phyloP scores from a whole-genome alignment of 1,140 invertebrate species.

The Hypothenemus hampei region DNA sequence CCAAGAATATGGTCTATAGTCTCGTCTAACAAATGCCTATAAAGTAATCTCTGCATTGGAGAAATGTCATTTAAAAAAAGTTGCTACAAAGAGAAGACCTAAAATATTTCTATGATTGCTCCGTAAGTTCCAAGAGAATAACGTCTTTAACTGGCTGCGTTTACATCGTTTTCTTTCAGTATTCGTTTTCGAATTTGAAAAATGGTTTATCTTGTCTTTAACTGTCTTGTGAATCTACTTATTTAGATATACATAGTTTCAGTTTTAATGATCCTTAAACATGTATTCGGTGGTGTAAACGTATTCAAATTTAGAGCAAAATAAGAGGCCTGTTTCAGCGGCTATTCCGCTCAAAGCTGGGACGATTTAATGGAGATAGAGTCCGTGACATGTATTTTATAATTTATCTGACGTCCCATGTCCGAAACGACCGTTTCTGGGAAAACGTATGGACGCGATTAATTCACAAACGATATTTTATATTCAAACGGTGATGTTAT shows the following conservation, averaged over 20 bases:
- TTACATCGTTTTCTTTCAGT: too few species aligned
- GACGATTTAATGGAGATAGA: constrained; percentile 31
- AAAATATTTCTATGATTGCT: constrained; percentile 12
- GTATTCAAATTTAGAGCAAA: too few species aligned
- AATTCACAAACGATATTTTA: constrained; percentile 13
- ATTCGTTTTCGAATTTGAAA: too few species aligned
- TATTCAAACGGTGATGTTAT: constrained; percentile 14
- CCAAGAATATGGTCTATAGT: constrained; percentile 10
- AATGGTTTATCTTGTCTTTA: too few species aligned
- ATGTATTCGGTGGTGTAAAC: too few species aligned
- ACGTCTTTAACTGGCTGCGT: neutral
- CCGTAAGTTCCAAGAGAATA: too few species aligned
- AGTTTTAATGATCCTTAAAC: too few species aligned
- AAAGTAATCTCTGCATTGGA: constrained; percentile 16
- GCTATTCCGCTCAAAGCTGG: neutral
- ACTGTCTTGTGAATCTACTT: too few species aligned
- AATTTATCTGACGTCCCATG: constrained; percentile 29
- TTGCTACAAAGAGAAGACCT: constrained; percentile 13
- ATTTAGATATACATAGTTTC: too few species aligned
- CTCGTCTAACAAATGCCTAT: constrained; percentile 18
- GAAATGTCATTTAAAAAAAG: constrained; percentile 17
- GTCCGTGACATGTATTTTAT: constrained; percentile 30
- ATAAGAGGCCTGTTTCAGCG: too few species aligned
- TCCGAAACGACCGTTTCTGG: constrained; percentile 10
- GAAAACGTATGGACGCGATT: constrained; percentile 11